phyloP scores from a whole-genome alignment of 64 coral and sea anemone genomes.

The Montipora efflorescens region DNA sequence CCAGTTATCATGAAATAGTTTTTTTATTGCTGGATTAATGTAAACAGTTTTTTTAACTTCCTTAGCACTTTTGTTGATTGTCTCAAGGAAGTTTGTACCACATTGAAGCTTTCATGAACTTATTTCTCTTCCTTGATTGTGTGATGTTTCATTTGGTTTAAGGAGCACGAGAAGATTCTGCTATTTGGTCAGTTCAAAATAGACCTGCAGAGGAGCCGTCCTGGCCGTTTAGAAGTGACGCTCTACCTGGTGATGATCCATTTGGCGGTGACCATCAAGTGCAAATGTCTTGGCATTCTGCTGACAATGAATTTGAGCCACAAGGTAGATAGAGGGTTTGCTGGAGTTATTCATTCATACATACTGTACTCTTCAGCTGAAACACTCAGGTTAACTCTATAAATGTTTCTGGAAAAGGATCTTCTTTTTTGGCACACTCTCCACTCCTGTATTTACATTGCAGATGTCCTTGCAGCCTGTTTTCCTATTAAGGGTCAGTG shows the following conservation, averaged over 20 bases:
- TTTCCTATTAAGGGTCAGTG: no score
- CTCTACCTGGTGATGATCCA: not conserved
- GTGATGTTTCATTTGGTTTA: not conserved
- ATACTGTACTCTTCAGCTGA: no score
- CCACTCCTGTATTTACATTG: no score
- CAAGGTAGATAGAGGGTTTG: slow-evolving; percentile 12
- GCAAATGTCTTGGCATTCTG: not conserved
- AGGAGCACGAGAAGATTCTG: not conserved
- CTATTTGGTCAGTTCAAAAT: not conserved
- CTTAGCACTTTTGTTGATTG: no score
- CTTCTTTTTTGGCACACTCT: no score
- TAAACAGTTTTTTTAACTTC: no score
- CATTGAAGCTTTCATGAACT: not conserved
- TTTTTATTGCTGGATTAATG: no score
- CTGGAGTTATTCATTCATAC: not conserved
- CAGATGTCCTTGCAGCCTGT: no score
- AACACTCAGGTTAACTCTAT: no score
- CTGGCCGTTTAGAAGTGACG: not conserved
- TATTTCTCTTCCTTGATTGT: not conserved
- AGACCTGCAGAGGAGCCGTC: not conserved
- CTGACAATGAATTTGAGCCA: slow-evolving; percentile 16
- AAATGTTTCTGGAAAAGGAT: no score
- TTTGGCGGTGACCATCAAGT: not conserved
- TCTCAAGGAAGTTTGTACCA: no score
- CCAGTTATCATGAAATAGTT: no score